phyloP scores from a whole-genome alignment of 2,888 invertebrate genomes.

The Mongoloraphidia duomilia region DNA sequence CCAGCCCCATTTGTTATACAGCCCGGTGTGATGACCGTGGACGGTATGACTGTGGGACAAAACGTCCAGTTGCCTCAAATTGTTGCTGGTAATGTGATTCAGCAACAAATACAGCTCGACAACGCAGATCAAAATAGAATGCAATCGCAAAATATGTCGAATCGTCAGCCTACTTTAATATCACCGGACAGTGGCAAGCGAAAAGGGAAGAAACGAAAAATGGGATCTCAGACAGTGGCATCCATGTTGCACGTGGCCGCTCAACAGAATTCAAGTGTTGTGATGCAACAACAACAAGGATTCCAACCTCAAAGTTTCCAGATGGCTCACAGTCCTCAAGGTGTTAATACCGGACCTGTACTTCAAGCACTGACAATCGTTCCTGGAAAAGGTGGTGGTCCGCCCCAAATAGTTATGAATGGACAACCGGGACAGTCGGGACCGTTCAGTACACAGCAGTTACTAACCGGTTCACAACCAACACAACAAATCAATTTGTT shows the following conservation, averaged over 20 bases:
- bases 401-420: conserved; percentile 64
- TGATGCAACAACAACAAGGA: conserved; percentile 34
- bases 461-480: conserved; percentile 40
- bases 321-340: conserved; percentile 47
- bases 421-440: conserved; percentile 42
- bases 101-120: conserved; percentile 38
- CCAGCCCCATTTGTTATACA: conserved; percentile 67
- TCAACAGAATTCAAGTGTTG: conserved; percentile 46
- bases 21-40: conserved; percentile 61
- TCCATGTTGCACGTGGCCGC: conserved; percentile 55
- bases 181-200: conserved; percentile 56
- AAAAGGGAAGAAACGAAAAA: conserved; percentile 60
- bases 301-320: conserved; percentile 66
- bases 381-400: conserved; percentile 57
- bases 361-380: conserved; percentile 63
- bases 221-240: conserved; percentile 49
- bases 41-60: conserved; percentile 53
- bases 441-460: conserved; percentile 50
- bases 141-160: conserved; percentile 20
- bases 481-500: conserved; percentile 53
- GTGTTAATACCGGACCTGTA: conserved; percentile 50
- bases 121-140: conserved; percentile 32
- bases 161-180: conserved; percentile 31
- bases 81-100: conserved; percentile 47
- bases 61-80: conserved; percentile 56